phyloP scores from a whole-genome alignment of 2,113 vertebrate genomes.

The Sinocyclocheilus maitianheensis region DNA sequence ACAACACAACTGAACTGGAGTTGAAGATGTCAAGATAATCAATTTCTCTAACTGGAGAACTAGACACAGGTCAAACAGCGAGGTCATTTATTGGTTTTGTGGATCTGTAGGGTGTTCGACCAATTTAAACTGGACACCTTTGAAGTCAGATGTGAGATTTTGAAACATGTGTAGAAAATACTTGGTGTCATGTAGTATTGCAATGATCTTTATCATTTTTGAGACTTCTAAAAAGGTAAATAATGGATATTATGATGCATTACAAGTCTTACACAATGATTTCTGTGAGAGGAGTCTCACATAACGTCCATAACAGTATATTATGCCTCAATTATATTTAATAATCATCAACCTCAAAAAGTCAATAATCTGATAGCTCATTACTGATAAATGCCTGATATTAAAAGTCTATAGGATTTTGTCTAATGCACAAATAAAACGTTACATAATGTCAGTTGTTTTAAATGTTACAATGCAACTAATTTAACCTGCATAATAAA shows the following conservation, averaged over 20 bases:
- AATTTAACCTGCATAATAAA: not conserved
- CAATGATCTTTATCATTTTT: not conserved
- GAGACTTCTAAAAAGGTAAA: not conserved
- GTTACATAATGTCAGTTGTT: not conserved
- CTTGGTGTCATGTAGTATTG: not conserved
- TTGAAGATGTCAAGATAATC: slow-evolving; percentile 28
- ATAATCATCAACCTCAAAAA: too few relatives aligned
- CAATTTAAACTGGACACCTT: slow-evolving; percentile 38
- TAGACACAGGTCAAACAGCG: slow-evolving; percentile 44
- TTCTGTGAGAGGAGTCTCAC: too few relatives aligned
- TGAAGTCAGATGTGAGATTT: slow-evolving; percentile 12
- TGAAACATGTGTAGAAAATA: not conserved
- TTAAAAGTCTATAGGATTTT: not conserved
- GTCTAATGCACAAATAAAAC: not conserved
- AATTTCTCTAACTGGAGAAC: not conserved
- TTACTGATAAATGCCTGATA: not conserved
- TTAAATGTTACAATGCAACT: not conserved
- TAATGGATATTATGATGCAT: not conserved
- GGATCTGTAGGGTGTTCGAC: slow-evolving; percentile 34
- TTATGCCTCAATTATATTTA: not conserved
- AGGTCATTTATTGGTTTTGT: slow-evolving; percentile 45
- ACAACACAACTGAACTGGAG: slow-evolving; percentile 18
- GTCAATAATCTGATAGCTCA: not conserved
- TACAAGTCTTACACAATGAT: not conserved
- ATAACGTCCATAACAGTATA: not conserved